Conservation (phyloP, 1,140 invertebrate genomes). For the Drosophila triauraria region DNA sequence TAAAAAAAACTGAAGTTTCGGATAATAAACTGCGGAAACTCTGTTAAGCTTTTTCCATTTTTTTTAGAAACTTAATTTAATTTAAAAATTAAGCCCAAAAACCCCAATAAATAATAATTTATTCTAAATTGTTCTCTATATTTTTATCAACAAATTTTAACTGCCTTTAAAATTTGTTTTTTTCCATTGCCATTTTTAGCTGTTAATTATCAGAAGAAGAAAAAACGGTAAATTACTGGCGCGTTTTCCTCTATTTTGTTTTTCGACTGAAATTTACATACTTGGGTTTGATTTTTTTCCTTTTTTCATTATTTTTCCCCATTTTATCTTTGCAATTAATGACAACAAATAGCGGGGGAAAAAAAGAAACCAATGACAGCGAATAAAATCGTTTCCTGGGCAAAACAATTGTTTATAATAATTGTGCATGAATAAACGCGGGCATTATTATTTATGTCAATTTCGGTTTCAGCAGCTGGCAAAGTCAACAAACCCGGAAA, state of each 20-base stretch:
- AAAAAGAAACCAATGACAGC: slow-evolving; percentile 7
- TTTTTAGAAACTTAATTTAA: too few relatives aligned
- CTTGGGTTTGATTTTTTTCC: neutral
- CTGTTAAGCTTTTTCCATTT: too few relatives aligned
- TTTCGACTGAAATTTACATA: neutral
- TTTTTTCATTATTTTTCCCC: slow-evolving; percentile 24
- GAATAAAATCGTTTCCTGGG: slow-evolving; percentile 51
- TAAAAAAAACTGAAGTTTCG: slow-evolving; percentile 11
- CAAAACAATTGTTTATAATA: slow-evolving; percentile 52
- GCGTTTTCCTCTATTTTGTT: slow-evolving; percentile 38
- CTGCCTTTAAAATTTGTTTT: neutral
- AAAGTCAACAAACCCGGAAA: slow-evolving; percentile 84
- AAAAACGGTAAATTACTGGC: slow-evolving; percentile 16
- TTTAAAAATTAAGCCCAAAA: neutral
- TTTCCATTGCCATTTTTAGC: slow-evolving; percentile 22
- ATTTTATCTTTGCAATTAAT: slow-evolving; percentile 23
- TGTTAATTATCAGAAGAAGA: slow-evolving; percentile 2
- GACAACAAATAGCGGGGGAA: slow-evolving; percentile 13
- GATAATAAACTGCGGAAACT: neutral
- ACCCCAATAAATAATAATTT: slow-evolving; percentile 9
- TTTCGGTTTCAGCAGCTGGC: slow-evolving; percentile 52
- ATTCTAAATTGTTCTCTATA: neutral
- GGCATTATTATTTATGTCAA: slow-evolving; percentile 65
- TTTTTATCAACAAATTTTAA: neutral
- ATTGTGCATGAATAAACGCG: slow-evolving; percentile 22